Conservation (phyloP, 2,797 vertebrate genomes). For the Molossus molossus region DNA sequence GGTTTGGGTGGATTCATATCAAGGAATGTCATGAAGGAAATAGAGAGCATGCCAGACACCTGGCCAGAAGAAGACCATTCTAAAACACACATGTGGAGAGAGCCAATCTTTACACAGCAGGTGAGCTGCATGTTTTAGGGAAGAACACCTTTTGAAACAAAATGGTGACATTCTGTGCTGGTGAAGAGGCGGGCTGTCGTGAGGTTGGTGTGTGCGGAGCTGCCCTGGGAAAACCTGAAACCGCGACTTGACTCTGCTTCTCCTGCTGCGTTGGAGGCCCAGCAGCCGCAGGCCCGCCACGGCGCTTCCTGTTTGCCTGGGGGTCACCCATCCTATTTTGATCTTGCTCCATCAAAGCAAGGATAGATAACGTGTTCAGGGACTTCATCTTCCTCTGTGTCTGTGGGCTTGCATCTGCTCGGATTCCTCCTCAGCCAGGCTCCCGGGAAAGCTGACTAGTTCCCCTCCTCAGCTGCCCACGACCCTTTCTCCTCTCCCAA, state of each 20-base stretch:
- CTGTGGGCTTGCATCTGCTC: not conserved
- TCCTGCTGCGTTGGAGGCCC: conserved; percentile 4
- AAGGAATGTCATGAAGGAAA: conserved; percentile 36
- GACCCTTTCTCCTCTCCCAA: not conserved
- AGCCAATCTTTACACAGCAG: conserved; percentile 28
- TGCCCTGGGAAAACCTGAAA: conserved; percentile 52
- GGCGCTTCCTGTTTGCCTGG: conserved; percentile 75
- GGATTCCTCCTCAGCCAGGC: conserved; percentile 3
- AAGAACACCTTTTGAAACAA: not conserved
- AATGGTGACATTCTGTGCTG: not conserved
- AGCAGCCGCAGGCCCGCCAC: conserved; percentile 52
- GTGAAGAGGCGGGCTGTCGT: not conserved
- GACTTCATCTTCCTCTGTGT: conserved; percentile 58
- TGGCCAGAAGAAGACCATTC: not conserved
- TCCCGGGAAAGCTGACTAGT: not conserved
- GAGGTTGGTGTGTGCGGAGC: conserved; percentile 28
- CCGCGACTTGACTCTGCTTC: conserved; percentile 61
- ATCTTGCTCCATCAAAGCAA: conserved; percentile 68
- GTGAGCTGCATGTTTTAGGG: not conserved
- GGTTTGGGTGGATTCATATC: not conserved
- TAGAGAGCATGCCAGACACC: not conserved
- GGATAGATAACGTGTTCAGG: conserved; percentile 16
- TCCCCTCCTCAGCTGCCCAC: not conserved
- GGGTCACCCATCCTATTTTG: conserved; percentile 54
- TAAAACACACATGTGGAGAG: not conserved